Percentiles rank a stretch among this genome's conserved stretches.
phyloP scores from a whole-genome alignment of 2,888 invertebrate genomes.

The Aspidapion aeneum region DNA sequence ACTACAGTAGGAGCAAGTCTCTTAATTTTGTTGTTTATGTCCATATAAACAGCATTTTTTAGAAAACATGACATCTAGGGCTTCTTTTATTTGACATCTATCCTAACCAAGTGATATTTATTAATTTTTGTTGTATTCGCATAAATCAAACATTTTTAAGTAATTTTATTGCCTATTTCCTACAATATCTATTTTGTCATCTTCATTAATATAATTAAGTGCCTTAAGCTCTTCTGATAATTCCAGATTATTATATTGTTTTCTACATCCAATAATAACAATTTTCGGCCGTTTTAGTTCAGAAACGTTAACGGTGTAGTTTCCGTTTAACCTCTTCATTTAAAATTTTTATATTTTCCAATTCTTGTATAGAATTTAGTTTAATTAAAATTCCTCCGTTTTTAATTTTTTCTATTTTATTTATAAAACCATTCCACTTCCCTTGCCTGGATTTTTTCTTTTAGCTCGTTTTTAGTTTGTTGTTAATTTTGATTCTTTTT shows the following conservation, averaged over 20 bases:
- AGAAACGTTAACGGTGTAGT: not conserved
- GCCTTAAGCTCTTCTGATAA: not conserved
- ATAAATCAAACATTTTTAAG: not conserved
- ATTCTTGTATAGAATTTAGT: not conserved
- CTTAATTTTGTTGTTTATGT: not conserved
- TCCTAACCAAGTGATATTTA: slow-evolving; percentile 3
- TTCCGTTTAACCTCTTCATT: not conserved
- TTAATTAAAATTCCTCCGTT: not conserved
- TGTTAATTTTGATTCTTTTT: slow-evolving; percentile 1
- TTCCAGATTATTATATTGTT: not conserved
- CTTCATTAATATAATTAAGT: not conserved
- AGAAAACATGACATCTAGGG: not conserved
- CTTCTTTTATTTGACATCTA: slow-evolving; percentile 1
- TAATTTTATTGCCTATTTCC: not conserved
- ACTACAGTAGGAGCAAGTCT: not conserved
- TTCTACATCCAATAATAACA: not conserved
- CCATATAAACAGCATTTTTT: slow-evolving; percentile 1
- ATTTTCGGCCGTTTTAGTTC: not conserved
- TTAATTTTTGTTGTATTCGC: not conserved
- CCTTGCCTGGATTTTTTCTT: not conserved
- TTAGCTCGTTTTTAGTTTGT: not conserved
- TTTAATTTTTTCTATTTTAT: not conserved
- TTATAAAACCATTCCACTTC: not conserved
- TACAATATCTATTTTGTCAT: not conserved
- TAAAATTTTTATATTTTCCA: not conserved